A percentile compares a stretch with the other conserved stretches of the same genome.
These are phyloP conservation scores for Netelia inedita DNA, from an alignment of 2,888 invertebrate species.

Conservation along the genomic window DNA sequence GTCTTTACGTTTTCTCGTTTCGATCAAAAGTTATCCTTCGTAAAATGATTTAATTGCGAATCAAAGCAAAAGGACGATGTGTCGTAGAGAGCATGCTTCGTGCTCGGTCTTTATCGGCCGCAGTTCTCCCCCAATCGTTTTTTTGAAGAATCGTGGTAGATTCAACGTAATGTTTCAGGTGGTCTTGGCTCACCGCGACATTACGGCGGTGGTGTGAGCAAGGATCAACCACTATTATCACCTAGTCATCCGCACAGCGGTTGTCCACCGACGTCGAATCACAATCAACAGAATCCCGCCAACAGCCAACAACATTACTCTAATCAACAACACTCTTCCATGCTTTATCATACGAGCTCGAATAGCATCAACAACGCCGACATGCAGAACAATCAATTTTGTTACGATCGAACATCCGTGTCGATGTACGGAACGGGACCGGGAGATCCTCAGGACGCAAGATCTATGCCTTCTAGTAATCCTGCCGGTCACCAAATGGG, in stretches of 20 bases:
- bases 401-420: slow-evolving; percentile 87
- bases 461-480: slow-evolving; percentile 83
- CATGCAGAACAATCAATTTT: slow-evolving; percentile 87
- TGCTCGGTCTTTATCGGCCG: slow-evolving; percentile 2
- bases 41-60: not conserved
- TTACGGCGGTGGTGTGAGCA: slow-evolving; percentile 86
- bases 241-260: slow-evolving; percentile 87
- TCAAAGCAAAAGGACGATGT: not conserved
- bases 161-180: slow-evolving; percentile 86
- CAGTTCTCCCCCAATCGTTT: no score
- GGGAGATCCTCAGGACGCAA: slow-evolving; percentile 83
- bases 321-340: slow-evolving; percentile 82
- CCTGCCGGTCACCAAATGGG: slow-evolving; percentile 85
- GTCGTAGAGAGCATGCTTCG: slow-evolving; percentile 52
- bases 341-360: slow-evolving; percentile 85
- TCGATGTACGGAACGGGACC: slow-evolving; percentile 84
- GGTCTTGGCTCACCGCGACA: slow-evolving; percentile 87
- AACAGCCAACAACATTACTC: slow-evolving; percentile 79
- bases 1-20: no score
- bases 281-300: slow-evolving; percentile 86
- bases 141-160: slow-evolving; percentile 72
- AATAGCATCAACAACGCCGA: slow-evolving; percentile 85
- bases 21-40: not conserved
- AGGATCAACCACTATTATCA: slow-evolving; percentile 85
- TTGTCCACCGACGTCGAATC: slow-evolving; percentile 84